Evolutionary conservation across 2,797 vertebrate species (phyloP).

Genomic region (Hydrolagus colliei): DNA sequence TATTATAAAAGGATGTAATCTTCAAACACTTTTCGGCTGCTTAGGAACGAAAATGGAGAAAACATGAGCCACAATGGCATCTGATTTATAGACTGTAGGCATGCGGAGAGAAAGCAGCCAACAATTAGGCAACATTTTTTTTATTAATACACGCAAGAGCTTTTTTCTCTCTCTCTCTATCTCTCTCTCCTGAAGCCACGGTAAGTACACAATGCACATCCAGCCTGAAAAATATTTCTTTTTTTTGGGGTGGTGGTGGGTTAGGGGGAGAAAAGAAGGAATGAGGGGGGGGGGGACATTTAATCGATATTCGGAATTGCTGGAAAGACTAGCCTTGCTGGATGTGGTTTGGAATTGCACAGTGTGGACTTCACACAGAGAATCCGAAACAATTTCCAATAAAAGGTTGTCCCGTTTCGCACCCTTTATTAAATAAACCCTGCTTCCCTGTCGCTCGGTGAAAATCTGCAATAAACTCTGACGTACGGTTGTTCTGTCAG

Average conservation of each 20-base stretch:
- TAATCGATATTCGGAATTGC: constrained; percentile 21
- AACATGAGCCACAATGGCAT: constrained; percentile 64
- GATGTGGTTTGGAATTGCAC: neutral
- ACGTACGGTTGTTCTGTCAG: neutral
- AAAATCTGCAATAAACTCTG: neutral
- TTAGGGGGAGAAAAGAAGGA: neutral
- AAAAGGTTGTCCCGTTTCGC: neutral
- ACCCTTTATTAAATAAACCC: neutral
- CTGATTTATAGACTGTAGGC: constrained; percentile 69
- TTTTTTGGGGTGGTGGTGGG: too few species aligned
- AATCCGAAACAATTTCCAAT: neutral
- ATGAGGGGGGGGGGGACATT: too few species aligned
- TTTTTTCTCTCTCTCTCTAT: neutral
- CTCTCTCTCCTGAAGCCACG: neutral
- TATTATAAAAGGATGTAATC: constrained; percentile 78
- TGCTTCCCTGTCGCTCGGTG: neutral
- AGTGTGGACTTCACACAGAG: neutral
- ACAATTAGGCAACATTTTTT: constrained; percentile 61
- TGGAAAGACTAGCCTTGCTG: neutral
- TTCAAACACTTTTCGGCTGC: constrained; percentile 60
- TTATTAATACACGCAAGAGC: constrained; percentile 21
- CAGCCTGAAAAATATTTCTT: neutral
- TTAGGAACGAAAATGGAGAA: constrained; percentile 50
- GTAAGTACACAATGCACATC: neutral
- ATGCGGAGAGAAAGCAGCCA: constrained; percentile 52